Base-by-base conservation (phyloP, 30 jellyfish, hydroid and myxozoan genomes). In the Turritopsis rubra region DNA sequence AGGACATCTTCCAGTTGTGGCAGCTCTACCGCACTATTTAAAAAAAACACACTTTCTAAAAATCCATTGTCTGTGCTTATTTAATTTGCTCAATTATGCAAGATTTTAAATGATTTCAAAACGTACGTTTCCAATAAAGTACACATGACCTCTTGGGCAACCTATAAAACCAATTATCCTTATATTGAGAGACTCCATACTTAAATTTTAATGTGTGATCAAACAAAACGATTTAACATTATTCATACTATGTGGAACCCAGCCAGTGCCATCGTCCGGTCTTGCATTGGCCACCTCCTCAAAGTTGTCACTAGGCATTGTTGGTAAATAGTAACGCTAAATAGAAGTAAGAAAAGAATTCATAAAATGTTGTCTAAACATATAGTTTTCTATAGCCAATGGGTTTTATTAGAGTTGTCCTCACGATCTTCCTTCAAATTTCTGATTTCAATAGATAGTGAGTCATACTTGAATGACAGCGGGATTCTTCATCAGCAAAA, bases 91-190 rank as follows among this genome's bases (percentile, higher is more conserved):
- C 13, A 41, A 41, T 41, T 3, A 41, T 41, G 60, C 60, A 13
- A 13, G 60, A 5, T 28, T 7, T 1, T 9, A 1, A 22, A 74
- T 8, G 29, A 76, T 1, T 23, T 18, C 79, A 24, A 76, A 65
- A 28, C 81, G n/a, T 75, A 88, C 96, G 84, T 88, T 79, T 23
- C 88, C 83, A 26, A 88, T 75, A 21, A 75, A 83, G 71, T 88
- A 88, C 1, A 87, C 75, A 76, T 89, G 93, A 22, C 93, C 90
- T 24, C 84, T 75, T 28, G 96, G 93, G 54, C 96, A 89, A n/a
- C 66, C 96, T 89, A 84, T 1, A 60, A 4, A 41, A 41, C 60
- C 60, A 13, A 41, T 41, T 13, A 41, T 13, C 9, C 60, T 24
- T 9, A 74, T n/a, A 24, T n/a, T 13, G 41, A 0, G 82, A 74